Base-by-base conservation (phyloP, 2,888 invertebrate genomes). In the Myopa tessellatipennis region DNA sequence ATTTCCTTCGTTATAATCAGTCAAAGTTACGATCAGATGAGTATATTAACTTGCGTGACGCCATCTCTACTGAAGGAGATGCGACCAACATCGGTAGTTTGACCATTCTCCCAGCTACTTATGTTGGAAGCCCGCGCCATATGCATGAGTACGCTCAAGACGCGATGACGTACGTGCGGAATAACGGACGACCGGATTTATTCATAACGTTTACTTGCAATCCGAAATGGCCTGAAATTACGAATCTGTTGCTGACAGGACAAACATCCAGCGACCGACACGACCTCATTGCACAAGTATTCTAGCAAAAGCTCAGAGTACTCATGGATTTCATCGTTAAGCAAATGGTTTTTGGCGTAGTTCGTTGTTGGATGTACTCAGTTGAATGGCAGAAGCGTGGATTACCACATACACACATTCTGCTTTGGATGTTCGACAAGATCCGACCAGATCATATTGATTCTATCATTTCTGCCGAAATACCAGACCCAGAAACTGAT, bases 291-390 rank as follows among this genome's bases (percentile, higher is more conserved):
- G 77, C 77, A 77, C 72, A 72, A 65, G 68, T 77, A 68, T 77
- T 77, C 60, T 75, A 74, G 45, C 70, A 77, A 74, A 75, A 75
- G 16, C 18, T 55, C 52, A 65, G 45, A 18, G 18, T 34, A 40
- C 73, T 78, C 38, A 78, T 79, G 75, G 63, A 79, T 68, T 78
- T 55, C 72, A 79, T 77, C 45, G 68, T 77, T 70, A 79, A 78
- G 68, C 61, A 76, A 52, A 60, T 60, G 16, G 69, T 69, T 73
- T 77, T 77, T 77, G 72, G 73, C n/a, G 61, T 26, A 12, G 16
- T 40, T 10, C 38, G 36, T 10, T 36, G 38, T 40, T 36, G 67
- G 14, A 67, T 67, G 67, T 38, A 14, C 26, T 26, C 26, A 26
- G 26, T 26, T 26, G 26, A 26, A 26, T 26, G 26, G 26, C 26